Percentiles rank a stretch among this genome's conserved stretches.
These are phyloP conservation scores for Telenomus remus DNA, from an alignment of 1,140 invertebrate species.

Conservation along the genomic window DNA sequence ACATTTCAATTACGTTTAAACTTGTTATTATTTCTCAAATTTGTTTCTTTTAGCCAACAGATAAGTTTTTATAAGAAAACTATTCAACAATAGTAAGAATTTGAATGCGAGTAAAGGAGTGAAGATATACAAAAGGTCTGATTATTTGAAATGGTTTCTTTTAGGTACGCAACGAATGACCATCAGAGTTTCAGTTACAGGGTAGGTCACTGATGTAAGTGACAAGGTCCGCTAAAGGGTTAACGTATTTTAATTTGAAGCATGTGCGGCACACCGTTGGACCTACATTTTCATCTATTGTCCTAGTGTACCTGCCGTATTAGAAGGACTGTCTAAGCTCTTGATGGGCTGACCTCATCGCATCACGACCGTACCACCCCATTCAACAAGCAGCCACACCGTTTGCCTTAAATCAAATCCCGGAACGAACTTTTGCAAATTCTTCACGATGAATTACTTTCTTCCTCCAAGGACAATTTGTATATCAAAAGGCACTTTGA, in stretches of 20 bases:
- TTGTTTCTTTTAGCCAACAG: too few relatives aligned
- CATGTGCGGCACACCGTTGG: slow-evolving; percentile 45
- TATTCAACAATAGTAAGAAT: too few relatives aligned
- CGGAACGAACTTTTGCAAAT: slow-evolving; percentile 5
- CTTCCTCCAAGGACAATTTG: too few relatives aligned
- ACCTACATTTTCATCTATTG: slow-evolving; percentile 43
- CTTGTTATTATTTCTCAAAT: too few relatives aligned
- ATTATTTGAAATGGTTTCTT: background rate
- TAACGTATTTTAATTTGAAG: slow-evolving; percentile 53
- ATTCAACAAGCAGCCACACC: slow-evolving; percentile 25
- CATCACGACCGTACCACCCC: slow-evolving; percentile 40
- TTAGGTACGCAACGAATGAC: background rate
- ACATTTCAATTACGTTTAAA: too few relatives aligned
- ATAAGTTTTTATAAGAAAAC: too few relatives aligned
- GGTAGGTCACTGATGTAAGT: slow-evolving; percentile 15
- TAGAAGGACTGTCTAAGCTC: slow-evolving; percentile 40
- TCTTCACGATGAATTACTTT: background rate
- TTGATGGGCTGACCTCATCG: slow-evolving; percentile 50
- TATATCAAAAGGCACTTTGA: too few relatives aligned
- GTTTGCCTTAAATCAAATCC: slow-evolving; percentile 14
- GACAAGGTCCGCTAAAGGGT: slow-evolving; percentile 31
- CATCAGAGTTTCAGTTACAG: background rate
- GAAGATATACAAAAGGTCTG: too few relatives aligned
- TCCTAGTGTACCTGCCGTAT: slow-evolving; percentile 49
- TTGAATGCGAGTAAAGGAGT: too few relatives aligned